These are phyloP conservation scores for Barnardius zonarius DNA, from an alignment of 2,113 vertebrate species.

Conservation along the genomic window DNA sequence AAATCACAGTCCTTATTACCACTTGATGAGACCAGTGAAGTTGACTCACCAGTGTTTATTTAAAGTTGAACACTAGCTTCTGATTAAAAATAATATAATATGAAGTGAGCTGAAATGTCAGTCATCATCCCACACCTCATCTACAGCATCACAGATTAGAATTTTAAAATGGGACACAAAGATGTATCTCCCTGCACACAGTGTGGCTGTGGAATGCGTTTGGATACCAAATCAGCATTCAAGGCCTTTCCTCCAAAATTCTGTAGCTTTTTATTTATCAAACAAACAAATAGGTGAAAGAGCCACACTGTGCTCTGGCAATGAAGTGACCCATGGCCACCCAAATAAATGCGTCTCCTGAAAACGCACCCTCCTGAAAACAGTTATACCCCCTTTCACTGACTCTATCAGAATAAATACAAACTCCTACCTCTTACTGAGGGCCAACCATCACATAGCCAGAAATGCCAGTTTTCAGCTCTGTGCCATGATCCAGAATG, in stretches of 20 bases:
- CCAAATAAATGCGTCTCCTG: not conserved
- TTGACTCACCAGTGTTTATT: not conserved
- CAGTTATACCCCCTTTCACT: not conserved
- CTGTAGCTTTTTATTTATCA: not conserved
- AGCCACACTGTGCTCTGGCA: not conserved
- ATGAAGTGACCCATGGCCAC: not conserved
- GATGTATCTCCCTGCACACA: not conserved
- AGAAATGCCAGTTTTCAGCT: not conserved
- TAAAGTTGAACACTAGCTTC: not conserved
- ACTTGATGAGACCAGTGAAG: not conserved
- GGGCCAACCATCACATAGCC: not conserved
- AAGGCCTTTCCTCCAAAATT: not conserved
- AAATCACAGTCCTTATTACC: not conserved
- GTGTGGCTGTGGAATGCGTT: not conserved
- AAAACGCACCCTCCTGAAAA: not conserved
- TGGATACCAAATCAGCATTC: not conserved
- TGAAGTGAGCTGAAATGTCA: not conserved
- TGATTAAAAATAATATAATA: slow-evolving; percentile 11
- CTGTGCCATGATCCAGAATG: accelerated
- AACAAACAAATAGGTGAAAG: not conserved
- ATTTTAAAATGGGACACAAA: not conserved
- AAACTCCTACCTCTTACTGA: not conserved
- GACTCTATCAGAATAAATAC: not conserved
- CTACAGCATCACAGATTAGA: not conserved
- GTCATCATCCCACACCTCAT: slow-evolving; percentile 19